Conservation (phyloP, 2,113 vertebrate genomes). For the Anhinga rufa region DNA sequence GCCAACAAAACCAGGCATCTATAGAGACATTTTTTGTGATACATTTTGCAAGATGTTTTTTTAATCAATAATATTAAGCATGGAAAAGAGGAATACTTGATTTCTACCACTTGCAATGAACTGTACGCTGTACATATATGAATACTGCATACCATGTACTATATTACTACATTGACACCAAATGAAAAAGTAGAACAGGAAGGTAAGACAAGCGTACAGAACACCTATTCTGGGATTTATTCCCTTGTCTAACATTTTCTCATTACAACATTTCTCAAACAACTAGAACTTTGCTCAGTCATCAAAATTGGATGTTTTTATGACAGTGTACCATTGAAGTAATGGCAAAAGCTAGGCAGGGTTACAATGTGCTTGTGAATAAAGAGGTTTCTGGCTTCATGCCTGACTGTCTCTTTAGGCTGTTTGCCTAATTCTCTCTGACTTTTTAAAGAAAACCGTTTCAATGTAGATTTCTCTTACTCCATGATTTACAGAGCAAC, state of each 20-base stretch:
- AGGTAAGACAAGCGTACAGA: not conserved
- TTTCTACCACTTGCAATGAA: not conserved
- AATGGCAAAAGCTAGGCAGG: not conserved
- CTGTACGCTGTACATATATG: not conserved
- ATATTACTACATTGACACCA: not conserved
- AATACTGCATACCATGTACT: not conserved
- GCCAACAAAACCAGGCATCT: not conserved
- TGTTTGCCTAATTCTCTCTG: not conserved
- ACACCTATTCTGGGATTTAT: not conserved
- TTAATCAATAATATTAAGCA: not conserved
- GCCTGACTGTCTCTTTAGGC: not conserved
- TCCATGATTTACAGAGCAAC: not conserved
- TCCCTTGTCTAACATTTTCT: not conserved
- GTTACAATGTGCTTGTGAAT: not conserved
- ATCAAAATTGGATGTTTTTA: not conserved
- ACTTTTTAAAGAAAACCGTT: not conserved
- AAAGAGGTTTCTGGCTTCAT: not conserved
- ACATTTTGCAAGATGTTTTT: not conserved
- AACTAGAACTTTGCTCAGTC: not conserved
- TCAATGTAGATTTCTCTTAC: not conserved
- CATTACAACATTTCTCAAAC: too few relatives aligned
- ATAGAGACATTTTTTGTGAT: not conserved
- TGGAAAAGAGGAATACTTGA: not conserved
- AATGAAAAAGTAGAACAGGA: not conserved
- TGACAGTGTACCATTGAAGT: not conserved